phyloP scores from a whole-genome alignment of 2,113 vertebrate species.

The Ceyx cyanopectus region DNA sequence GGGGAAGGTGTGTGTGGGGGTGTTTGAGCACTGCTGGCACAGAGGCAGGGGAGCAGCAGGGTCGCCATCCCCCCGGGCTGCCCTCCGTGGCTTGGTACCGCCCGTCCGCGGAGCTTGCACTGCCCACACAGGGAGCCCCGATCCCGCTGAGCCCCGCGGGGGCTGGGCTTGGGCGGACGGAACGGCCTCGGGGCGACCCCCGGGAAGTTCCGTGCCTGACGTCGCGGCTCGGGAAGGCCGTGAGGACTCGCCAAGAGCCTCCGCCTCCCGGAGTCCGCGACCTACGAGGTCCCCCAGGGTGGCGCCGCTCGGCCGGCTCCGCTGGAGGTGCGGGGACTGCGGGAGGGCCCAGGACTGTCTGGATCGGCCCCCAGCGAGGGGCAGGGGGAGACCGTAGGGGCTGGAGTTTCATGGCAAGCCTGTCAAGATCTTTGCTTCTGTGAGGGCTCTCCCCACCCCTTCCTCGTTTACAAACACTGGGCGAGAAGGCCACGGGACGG shows the following conservation, averaged over 20 bases:
- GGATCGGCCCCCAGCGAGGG: fast-evolving
- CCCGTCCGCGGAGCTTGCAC: background rate
- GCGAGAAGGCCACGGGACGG: background rate
- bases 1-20: background rate
- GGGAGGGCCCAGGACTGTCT: background rate
- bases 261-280: background rate
- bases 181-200: background rate
- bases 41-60: background rate
- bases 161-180: background rate
- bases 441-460: background rate
- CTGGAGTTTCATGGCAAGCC: background rate
- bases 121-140: background rate
- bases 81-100: background rate
- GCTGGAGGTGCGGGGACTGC: background rate
- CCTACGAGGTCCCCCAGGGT: background rate
- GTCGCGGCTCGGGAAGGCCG: background rate
- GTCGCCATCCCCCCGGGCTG: background rate
- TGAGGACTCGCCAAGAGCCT: background rate
- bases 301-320: background rate
- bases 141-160: background rate
- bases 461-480: slow-evolving; percentile 15
- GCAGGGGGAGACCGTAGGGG: background rate
- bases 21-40: background rate
- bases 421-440: background rate
- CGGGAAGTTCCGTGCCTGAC: background rate